Conservation (phyloP, 2,113 vertebrate species). For the Aegotheles bennettii region DNA sequence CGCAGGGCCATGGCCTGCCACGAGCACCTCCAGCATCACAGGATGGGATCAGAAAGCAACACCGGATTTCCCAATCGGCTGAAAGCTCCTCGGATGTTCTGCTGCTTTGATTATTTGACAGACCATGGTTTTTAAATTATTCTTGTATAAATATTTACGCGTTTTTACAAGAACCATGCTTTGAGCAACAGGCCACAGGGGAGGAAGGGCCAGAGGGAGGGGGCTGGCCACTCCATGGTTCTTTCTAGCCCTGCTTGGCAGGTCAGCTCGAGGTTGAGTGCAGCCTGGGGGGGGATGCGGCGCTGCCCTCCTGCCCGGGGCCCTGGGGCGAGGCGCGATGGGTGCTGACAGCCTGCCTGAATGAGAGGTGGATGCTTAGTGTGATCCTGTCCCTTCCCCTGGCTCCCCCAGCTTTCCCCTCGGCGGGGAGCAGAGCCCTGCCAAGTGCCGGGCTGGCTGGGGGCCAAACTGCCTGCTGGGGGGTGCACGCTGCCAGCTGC, state of each 20-base stretch:
- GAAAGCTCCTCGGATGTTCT: constrained; percentile 35
- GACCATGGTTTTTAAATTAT: constrained; percentile 64
- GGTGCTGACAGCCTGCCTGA: background rate
- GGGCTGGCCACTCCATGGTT: background rate
- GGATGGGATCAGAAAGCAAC: background rate
- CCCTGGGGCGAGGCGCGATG: rapidly evolving
- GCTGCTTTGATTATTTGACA: constrained; percentile 63
- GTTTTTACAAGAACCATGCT: constrained; percentile 68
- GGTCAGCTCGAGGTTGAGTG: constrained; percentile 8
- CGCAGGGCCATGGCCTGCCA: background rate
- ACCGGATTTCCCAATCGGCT: constrained; percentile 18
- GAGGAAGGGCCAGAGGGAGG: constrained; percentile 9
- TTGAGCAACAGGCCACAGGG: constrained; percentile 27
- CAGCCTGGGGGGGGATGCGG: rapidly evolving
- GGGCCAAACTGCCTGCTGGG: rapidly evolving
- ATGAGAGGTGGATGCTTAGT: rapidly evolving
- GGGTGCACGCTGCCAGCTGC: rapidly evolving
- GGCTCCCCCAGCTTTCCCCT: rapidly evolving
- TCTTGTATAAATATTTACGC: constrained; percentile 67
- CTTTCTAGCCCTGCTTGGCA: background rate
- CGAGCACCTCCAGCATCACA: background rate
- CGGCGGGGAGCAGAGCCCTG: background rate
- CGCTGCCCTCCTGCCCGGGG: background rate
- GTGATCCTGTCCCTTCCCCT: background rate
- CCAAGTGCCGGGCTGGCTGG: rapidly evolving